A percentile compares a stretch with the other conserved stretches of the same genome.
Conservation (phyloP, 2,888 invertebrate species). For the Pammene aurita region DNA sequence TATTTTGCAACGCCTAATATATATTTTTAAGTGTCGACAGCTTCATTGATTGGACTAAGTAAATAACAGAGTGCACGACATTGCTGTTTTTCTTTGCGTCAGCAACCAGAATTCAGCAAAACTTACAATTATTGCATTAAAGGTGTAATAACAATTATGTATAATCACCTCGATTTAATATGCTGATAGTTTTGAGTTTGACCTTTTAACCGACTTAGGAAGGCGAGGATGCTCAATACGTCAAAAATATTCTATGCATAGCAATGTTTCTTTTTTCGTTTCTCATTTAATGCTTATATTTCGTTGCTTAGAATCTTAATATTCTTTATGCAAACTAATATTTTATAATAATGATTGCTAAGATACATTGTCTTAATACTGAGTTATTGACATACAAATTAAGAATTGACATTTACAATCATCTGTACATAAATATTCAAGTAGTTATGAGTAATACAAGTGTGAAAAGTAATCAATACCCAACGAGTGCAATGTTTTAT, state of each 20-base stretch:
- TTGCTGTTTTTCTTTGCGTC: constrained; percentile 30
- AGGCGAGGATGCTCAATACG: neutral
- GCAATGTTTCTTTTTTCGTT: neutral
- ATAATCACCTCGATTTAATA: constrained; percentile 2
- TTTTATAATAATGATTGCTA: too few species aligned
- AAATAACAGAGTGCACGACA: constrained; percentile 30
- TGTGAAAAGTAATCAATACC: too few species aligned
- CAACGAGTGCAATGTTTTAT: too few species aligned
- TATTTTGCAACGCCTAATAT: neutral
- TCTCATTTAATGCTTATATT: neutral
- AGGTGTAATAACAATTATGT: constrained; percentile 8
- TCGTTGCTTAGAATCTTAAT: too few species aligned
- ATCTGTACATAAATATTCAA: too few species aligned
- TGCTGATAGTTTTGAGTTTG: constrained; percentile 1
- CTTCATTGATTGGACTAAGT: constrained; percentile 11
- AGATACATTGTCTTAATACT: too few species aligned
- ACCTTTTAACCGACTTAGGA: neutral
- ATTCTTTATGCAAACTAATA: too few species aligned
- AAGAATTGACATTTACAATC: too few species aligned
- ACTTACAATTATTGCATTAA: constrained; percentile 17
- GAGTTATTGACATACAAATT: too few species aligned
- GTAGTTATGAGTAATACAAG: too few species aligned
- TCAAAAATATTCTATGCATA: neutral
- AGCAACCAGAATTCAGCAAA: constrained; percentile 29
- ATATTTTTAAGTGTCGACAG: neutral